phyloP scores from a whole-genome alignment of 2,888 invertebrate species.

The Drosophila hamatofila region DNA sequence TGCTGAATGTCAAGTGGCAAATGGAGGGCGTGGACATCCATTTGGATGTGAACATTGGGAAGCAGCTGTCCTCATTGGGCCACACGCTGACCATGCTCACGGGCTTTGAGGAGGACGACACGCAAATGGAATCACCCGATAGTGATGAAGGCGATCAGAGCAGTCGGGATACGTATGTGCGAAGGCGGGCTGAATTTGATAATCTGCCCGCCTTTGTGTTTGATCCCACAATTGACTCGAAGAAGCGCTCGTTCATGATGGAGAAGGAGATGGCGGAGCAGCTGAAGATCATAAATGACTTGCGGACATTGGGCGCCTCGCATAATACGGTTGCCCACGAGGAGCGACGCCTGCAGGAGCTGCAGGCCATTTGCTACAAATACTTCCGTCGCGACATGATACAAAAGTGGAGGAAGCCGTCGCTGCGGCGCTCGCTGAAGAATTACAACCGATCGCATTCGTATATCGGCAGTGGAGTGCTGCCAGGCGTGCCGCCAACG shows the following conservation, averaged over 20 bases:
- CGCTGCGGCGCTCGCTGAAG: constrained; percentile 85
- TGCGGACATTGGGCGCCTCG: constrained; percentile 94
- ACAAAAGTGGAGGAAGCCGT: constrained; percentile 87
- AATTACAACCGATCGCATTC: constrained; percentile 90
- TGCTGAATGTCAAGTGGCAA: constrained; percentile 98
- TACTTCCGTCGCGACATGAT: constrained; percentile 97
- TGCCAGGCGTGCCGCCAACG: constrained; percentile 86
- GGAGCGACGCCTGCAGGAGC: constrained; percentile 94
- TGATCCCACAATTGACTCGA: constrained; percentile 92
- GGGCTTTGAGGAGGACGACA: constrained; percentile 93
- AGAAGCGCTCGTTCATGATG: constrained; percentile 95
- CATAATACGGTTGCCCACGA: constrained; percentile 96
- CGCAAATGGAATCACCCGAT: constrained; percentile 89
- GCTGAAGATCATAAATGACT: constrained; percentile 96
- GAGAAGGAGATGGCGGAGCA: constrained; percentile 99
- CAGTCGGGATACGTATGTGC: constrained; percentile 86
- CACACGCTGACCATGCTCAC: constrained; percentile 98
- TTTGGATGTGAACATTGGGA: constrained; percentile 97
- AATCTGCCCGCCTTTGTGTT: constrained; percentile 93
- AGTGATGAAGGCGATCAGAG: constrained; percentile 91
- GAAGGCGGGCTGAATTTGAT: constrained; percentile 90
- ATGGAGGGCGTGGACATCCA: constrained; percentile 99
- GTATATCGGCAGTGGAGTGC: constrained; percentile 88
- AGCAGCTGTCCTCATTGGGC: constrained; percentile 96
- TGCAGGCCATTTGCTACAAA: constrained; percentile 97